Conservation (phyloP, 2,888 invertebrate genomes). For the Epirrhoe alternata region DNA sequence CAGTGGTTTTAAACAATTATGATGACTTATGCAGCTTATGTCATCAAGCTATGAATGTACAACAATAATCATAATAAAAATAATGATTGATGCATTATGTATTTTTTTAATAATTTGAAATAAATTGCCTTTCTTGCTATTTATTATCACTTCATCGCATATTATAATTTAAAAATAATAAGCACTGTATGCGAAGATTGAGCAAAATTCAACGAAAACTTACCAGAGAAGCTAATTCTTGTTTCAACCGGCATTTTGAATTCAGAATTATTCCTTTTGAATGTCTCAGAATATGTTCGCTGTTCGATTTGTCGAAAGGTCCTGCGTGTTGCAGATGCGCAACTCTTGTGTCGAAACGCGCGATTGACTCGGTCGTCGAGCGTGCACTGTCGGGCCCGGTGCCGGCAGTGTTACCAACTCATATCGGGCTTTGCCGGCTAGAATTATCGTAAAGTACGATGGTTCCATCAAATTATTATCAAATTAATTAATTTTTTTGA, state of each 20-base stretch:
- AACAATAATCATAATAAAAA: neutral
- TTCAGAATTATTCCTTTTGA: slow-evolving; percentile 36
- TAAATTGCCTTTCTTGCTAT: neutral
- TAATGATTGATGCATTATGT: neutral
- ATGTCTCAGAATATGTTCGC: slow-evolving; percentile 39
- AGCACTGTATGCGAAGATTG: neutral
- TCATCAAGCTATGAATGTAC: neutral
- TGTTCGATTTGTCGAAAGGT: slow-evolving; percentile 46
- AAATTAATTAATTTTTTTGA: neutral
- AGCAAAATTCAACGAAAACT: slow-evolving; percentile 51
- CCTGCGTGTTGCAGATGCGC: slow-evolving; percentile 63
- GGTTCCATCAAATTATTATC: neutral
- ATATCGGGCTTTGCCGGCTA: slow-evolving; percentile 10
- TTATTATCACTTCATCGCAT: neutral
- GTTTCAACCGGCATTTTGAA: slow-evolving; percentile 79
- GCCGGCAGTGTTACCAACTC: slow-evolving; percentile 38
- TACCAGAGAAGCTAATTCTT: slow-evolving; percentile 81
- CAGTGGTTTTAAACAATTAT: slow-evolving; percentile 1
- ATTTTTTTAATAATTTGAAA: neutral
- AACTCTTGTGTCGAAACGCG: slow-evolving; percentile 59
- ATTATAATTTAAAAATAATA: neutral
- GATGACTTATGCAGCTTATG: slow-evolving; percentile 2
- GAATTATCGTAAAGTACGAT: slow-evolving; percentile 4
- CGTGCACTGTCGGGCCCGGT: slow-evolving; percentile 68
- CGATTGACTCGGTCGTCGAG: slow-evolving; percentile 65